Percentiles rank a stretch among this genome's conserved stretches.
phyloP scores from a whole-genome alignment of 1,140 invertebrate species.

The Sesamia nonagrioides region DNA sequence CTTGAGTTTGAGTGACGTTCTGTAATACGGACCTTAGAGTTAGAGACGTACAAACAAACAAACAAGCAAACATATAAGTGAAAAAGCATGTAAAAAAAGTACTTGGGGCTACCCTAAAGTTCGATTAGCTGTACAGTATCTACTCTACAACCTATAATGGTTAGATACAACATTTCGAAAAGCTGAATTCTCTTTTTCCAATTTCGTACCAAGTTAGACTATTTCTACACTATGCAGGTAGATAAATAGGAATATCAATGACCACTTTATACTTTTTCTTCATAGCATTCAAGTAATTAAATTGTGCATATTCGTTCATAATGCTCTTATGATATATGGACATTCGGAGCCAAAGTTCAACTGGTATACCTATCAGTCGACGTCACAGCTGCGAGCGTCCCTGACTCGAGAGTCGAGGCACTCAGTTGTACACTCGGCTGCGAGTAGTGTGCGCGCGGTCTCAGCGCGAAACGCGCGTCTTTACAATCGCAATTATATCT shows the following conservation, averaged over 20 bases:
- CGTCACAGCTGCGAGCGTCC: constrained; percentile 56
- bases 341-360: constrained; percentile 71
- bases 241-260: constrained; percentile 2
- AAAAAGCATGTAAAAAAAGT: too few relatives aligned
- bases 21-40: too few relatives aligned
- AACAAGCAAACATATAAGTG: too few relatives aligned
- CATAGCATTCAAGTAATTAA: constrained; percentile 5
- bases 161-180: too few relatives aligned
- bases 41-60: too few relatives aligned
- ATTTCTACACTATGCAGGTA: not conserved
- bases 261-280: constrained; percentile 12
- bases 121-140: too few relatives aligned
- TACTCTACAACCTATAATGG: too few relatives aligned
- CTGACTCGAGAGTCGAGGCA: constrained; percentile 17
- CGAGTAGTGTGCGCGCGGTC: constrained; percentile 46
- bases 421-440: constrained; percentile 37
- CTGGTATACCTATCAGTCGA: constrained; percentile 59
- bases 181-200: too few relatives aligned
- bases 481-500: constrained; percentile 27
- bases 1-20: too few relatives aligned
- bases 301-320: not conserved
- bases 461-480: constrained; percentile 41
- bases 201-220: not conserved
- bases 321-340: constrained; percentile 15
- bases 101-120: too few relatives aligned